Evolutionary conservation across 2,888 invertebrate species (phyloP).

Genomic region (Clistopyga incitator): DNA sequence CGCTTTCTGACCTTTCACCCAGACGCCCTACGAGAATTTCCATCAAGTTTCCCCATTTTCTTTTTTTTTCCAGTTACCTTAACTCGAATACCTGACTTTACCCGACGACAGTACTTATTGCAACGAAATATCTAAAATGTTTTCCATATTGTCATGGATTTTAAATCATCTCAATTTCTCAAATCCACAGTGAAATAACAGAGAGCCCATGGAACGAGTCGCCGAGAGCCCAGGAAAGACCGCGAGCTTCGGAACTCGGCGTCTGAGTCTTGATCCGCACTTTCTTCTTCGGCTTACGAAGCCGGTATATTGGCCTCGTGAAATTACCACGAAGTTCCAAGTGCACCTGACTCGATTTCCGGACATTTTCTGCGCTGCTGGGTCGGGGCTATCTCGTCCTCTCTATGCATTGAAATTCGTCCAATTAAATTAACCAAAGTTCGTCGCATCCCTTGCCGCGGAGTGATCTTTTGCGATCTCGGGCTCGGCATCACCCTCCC

Average conservation of each 20-base stretch:
- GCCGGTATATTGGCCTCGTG: slow-evolving; percentile 59
- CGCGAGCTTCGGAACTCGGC: slow-evolving; percentile 4
- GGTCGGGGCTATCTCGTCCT: slow-evolving; percentile 4
- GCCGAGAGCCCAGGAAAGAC: background rate
- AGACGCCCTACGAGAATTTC: background rate
- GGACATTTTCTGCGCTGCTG: slow-evolving; percentile 45
- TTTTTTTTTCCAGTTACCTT: background rate
- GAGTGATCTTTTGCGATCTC: slow-evolving; percentile 45
- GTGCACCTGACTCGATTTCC: slow-evolving; percentile 42
- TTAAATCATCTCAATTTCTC: background rate
- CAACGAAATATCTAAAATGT: background rate
- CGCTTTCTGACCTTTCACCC: background rate
- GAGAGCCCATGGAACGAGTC: background rate
- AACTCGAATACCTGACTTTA: background rate
- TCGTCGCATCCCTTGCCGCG: slow-evolving; percentile 18
- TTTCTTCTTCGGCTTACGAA: slow-evolving; percentile 34
- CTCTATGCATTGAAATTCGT: slow-evolving; percentile 74
- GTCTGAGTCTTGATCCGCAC: slow-evolving; percentile 1
- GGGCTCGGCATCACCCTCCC: slow-evolving; percentile 33
- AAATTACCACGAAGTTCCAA: slow-evolving; percentile 76
- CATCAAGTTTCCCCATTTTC: too few species aligned
- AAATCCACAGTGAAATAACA: background rate
- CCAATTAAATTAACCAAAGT: slow-evolving; percentile 77
- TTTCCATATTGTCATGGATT: background rate
- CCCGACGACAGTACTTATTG: background rate